Conservation (phyloP, 2,888 invertebrate species). For the Pecten maximus region DNA sequence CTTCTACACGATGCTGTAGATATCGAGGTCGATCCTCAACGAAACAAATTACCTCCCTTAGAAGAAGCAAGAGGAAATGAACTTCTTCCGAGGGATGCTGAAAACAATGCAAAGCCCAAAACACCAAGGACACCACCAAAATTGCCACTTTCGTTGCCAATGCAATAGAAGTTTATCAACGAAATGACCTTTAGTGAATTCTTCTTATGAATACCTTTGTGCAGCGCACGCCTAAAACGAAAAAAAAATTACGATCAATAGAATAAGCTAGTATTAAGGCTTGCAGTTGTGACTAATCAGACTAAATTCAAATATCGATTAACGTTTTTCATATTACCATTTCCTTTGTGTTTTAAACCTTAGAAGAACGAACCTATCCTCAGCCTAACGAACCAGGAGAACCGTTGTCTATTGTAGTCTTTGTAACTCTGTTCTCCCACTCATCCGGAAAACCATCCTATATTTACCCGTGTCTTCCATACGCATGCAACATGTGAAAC, state of each 20-base stretch:
- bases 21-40: background rate
- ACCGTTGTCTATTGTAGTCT: background rate
- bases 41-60: constrained; percentile 4
- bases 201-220: background rate
- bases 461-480: background rate
- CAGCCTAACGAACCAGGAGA: background rate
- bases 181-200: background rate
- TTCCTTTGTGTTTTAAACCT: background rate
- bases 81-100: background rate
- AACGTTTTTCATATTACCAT: background rate
- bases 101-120: background rate
- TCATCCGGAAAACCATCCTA: background rate
- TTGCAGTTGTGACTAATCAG: too few relatives aligned
- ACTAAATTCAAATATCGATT: background rate
- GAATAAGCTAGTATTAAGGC: background rate
- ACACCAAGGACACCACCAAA: constrained; percentile 11
- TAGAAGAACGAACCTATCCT: background rate
- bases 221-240: background rate
- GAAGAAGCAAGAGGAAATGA: background rate
- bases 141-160: background rate
- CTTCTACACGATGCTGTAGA: constrained; percentile 8
- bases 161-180: background rate
- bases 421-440: background rate
- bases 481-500: background rate
- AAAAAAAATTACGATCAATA: background rate